Evolutionary conservation across 2,888 invertebrate species (phyloP).

Genomic region (Andrena praecox): DNA sequence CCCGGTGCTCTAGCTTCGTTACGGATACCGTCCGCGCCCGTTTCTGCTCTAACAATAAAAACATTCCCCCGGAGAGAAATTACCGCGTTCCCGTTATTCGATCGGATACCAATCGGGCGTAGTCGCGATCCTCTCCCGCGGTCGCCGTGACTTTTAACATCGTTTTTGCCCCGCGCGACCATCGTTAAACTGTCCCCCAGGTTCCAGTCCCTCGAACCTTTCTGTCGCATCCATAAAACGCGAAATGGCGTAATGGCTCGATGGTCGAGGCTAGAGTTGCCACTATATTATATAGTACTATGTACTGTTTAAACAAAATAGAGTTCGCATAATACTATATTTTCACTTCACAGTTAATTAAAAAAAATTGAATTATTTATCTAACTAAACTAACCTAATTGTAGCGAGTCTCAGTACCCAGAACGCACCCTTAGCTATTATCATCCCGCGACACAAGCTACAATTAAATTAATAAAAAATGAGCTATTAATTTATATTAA

Average conservation of each 20-base stretch:
- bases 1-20: constrained; percentile 45
- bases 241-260: not conserved
- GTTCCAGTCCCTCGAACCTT: constrained; percentile 4
- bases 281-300: too few relatives aligned
- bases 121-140: constrained; percentile 40
- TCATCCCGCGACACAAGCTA: too few relatives aligned
- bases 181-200: constrained; percentile 33
- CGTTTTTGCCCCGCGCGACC: constrained; percentile 53
- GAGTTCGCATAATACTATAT: too few relatives aligned
- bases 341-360: too few relatives aligned
- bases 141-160: constrained; percentile 61
- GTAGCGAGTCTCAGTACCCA: too few relatives aligned
- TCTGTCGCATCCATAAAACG: constrained; percentile 24
- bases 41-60: constrained; percentile 67
- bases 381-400: too few relatives aligned
- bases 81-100: constrained; percentile 70
- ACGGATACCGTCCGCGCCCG: constrained; percentile 40
- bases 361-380: too few relatives aligned
- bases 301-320: too few relatives aligned
- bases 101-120: constrained; percentile 61
- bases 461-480: too few relatives aligned
- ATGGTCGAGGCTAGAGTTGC: not conserved
- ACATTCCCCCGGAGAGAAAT: constrained; percentile 67
- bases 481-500: too few relatives aligned
- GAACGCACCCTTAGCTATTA: too few relatives aligned